These are phyloP conservation scores for Rutpela maculata DNA, from an alignment of 2,888 invertebrate species.

Conservation along the genomic window DNA sequence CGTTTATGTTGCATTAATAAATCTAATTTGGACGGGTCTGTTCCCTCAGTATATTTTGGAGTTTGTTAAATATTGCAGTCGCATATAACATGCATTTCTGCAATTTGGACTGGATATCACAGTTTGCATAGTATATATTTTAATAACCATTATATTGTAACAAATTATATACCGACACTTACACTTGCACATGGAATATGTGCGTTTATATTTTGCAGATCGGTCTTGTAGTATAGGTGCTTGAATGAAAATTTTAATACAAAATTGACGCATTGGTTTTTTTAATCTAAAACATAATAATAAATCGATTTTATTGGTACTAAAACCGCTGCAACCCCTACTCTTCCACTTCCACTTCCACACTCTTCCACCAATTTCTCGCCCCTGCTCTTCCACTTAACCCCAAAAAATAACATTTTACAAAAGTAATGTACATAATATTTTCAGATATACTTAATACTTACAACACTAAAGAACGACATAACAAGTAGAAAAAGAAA, in stretches of 20 bases:
- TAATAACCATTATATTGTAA: constrained; percentile 21
- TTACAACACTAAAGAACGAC: too few relatives aligned
- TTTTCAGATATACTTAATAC: too few relatives aligned
- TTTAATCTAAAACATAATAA: too few relatives aligned
- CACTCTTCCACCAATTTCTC: too few relatives aligned
- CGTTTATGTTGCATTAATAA: constrained; percentile 27
- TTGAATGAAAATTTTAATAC: background rate
- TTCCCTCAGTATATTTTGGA: constrained; percentile 15
- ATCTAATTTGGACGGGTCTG: constrained; percentile 24
- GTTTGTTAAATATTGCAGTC: background rate
- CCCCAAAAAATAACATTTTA: too few relatives aligned
- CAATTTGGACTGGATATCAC: background rate
- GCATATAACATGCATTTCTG: constrained; percentile 18
- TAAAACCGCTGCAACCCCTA: too few relatives aligned
- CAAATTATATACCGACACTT: constrained; percentile 28
- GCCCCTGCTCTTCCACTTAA: too few relatives aligned
- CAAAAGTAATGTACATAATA: too few relatives aligned
- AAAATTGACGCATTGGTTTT: background rate
- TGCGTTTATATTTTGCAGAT: constrained; percentile 16
- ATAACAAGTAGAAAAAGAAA: too few relatives aligned
- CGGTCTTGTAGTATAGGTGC: background rate
- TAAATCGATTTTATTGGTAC: too few relatives aligned
- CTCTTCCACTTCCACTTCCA: too few relatives aligned
- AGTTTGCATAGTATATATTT: constrained; percentile 15
- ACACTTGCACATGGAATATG: constrained; percentile 12